A percentile compares a stretch with the other conserved stretches of the same genome.
These are phyloP conservation scores for Myopa tessellatipennis DNA, from an alignment of 2,888 invertebrate genomes.

Conservation along the genomic window DNA sequence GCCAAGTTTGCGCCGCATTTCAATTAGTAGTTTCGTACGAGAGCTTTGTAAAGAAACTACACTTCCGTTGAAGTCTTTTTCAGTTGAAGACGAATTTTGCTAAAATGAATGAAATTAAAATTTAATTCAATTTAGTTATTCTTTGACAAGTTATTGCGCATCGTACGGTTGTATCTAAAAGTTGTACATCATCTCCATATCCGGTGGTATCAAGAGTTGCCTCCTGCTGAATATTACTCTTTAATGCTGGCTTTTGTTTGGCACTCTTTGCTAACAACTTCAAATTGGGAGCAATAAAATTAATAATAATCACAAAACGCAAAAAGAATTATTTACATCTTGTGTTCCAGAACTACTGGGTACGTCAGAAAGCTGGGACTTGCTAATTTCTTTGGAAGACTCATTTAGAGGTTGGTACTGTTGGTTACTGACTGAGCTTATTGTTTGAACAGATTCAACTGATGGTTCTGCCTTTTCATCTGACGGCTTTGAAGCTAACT, in stretches of 20 bases:
- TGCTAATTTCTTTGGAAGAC: neutral
- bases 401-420: neutral
- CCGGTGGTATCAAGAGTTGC: too few species aligned
- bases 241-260: too few species aligned
- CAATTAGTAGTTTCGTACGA: slow-evolving; percentile 40
- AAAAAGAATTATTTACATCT: neutral
- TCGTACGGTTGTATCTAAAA: too few species aligned
- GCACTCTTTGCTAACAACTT: too few species aligned
- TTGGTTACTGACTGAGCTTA: neutral
- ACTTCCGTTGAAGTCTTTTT: slow-evolving; percentile 19
- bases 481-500: neutral
- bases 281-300: too few species aligned
- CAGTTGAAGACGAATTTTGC: neutral
- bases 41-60: slow-evolving; percentile 35
- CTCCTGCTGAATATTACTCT: too few species aligned
- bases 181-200: too few species aligned
- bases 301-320: too few species aligned
- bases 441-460: neutral
- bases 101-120: too few species aligned
- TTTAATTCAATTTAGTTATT: neutral
- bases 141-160: too few species aligned
- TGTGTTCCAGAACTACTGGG: neutral
- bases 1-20: slow-evolving; percentile 37
- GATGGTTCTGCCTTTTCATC: neutral
- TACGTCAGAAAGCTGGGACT: neutral